A percentile compares a stretch with the other conserved stretches of the same genome.
Conservation (phyloP, 2,113 vertebrate species). For the Pelecanus crispus region DNA sequence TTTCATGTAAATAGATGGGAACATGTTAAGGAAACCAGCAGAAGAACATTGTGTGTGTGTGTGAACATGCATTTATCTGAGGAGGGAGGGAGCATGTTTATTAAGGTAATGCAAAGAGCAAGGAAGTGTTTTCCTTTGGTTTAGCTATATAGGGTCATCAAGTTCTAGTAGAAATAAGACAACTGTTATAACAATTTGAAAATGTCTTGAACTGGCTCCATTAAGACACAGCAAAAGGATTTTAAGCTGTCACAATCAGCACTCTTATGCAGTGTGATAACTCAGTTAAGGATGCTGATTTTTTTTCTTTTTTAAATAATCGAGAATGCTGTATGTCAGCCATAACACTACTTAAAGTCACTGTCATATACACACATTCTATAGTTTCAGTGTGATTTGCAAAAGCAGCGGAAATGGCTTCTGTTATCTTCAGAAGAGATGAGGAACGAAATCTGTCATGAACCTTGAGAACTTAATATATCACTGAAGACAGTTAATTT, state of each 20-base stretch:
- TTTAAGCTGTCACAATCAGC: background rate
- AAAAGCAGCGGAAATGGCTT: slow-evolving; percentile 12
- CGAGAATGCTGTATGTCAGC: background rate
- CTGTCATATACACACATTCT: background rate
- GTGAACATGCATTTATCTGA: background rate
- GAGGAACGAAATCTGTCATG: slow-evolving; percentile 64
- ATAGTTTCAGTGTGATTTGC: slow-evolving; percentile 6
- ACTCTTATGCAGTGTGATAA: background rate
- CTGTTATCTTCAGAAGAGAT: slow-evolving; percentile 49
- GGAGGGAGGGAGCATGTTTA: background rate
- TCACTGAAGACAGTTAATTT: slow-evolving; percentile 75
- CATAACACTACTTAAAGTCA: background rate
- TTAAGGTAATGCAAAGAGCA: background rate
- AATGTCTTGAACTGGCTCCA: background rate
- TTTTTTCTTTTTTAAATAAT: background rate
- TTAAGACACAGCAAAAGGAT: background rate
- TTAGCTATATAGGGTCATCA: background rate
- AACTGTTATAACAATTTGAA: background rate
- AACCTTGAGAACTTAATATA: slow-evolving; percentile 70
- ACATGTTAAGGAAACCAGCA: background rate
- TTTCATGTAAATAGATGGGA: background rate
- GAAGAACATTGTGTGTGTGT: background rate
- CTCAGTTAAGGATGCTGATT: background rate
- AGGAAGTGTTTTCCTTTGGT: background rate
- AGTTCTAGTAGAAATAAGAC: background rate